Percentiles rank a stretch among this genome's conserved stretches.
Conservation (phyloP, 2,113 vertebrate genomes). For the Eidolon helvum region DNA sequence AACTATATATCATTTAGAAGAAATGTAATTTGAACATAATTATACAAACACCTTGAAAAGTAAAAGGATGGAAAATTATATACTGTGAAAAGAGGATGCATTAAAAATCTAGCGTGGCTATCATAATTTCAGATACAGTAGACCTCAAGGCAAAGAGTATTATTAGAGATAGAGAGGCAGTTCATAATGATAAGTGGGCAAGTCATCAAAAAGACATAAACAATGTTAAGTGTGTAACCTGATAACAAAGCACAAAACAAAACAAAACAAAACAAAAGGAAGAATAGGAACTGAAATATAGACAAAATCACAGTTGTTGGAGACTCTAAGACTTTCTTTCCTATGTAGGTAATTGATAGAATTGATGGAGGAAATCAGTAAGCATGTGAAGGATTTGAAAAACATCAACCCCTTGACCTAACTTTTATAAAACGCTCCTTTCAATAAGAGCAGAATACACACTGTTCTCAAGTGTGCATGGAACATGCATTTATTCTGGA, state of each 20-base stretch:
- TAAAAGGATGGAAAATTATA: background rate
- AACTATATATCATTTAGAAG: background rate
- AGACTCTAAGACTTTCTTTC: background rate
- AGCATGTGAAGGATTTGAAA: background rate
- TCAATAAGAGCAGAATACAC: background rate
- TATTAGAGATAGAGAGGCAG: background rate
- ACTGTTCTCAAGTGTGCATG: background rate
- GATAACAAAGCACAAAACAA: too few species aligned
- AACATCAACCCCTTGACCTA: background rate
- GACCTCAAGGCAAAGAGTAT: background rate
- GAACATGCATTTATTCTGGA: background rate
- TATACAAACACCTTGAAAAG: background rate
- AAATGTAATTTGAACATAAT: background rate
- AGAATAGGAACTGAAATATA: background rate
- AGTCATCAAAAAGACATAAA: background rate
- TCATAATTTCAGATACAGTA: too few species aligned
- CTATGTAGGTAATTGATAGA: background rate
- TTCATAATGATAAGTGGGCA: background rate
- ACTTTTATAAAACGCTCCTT: too few species aligned
- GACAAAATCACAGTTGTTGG: background rate
- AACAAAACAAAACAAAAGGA: background rate
- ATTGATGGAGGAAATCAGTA: background rate
- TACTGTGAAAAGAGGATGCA: background rate
- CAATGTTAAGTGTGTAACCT: background rate
- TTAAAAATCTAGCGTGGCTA: background rate